Percentiles rank a stretch among this genome's conserved stretches.
Evolutionary conservation across 2,797 vertebrate species (phyloP).

Genomic region (Caiman crocodilus): DNA sequence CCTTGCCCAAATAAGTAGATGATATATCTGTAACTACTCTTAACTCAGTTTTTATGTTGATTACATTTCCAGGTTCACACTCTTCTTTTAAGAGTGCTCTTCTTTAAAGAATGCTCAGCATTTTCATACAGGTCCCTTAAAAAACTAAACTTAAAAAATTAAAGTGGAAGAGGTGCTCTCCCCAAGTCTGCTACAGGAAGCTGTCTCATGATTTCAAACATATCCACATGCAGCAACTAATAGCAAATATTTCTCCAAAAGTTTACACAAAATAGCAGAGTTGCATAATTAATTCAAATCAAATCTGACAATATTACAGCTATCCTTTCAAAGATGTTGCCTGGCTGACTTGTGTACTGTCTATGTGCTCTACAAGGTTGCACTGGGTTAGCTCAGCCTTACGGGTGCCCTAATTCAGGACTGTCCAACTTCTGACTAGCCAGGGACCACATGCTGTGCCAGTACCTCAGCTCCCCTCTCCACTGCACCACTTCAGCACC

Average conservation of each 20-base stretch:
- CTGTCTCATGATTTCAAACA: not conserved
- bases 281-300: not conserved
- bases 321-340: too few relatives aligned
- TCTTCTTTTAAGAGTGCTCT: too few relatives aligned
- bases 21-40: not conserved
- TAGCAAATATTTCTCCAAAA: not conserved
- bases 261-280: not conserved
- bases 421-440: too few relatives aligned
- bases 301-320: not conserved
- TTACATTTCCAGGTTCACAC: not conserved
- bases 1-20: not conserved
- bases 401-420: not conserved
- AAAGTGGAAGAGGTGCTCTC: not conserved
- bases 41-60: not conserved
- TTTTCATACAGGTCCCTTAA: not conserved
- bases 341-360: not conserved
- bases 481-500: too few relatives aligned
- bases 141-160: not conserved
- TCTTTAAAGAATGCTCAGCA: too few relatives aligned
- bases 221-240: not conserved
- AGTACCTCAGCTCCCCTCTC: too few relatives aligned
- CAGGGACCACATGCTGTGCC: too few relatives aligned
- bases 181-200: not conserved
- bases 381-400: rapidly evolving
- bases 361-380: not conserved